These are phyloP conservation scores for Tribolium castaneum DNA, from an alignment of 1,140 invertebrate genomes.

Conservation along the genomic window DNA sequence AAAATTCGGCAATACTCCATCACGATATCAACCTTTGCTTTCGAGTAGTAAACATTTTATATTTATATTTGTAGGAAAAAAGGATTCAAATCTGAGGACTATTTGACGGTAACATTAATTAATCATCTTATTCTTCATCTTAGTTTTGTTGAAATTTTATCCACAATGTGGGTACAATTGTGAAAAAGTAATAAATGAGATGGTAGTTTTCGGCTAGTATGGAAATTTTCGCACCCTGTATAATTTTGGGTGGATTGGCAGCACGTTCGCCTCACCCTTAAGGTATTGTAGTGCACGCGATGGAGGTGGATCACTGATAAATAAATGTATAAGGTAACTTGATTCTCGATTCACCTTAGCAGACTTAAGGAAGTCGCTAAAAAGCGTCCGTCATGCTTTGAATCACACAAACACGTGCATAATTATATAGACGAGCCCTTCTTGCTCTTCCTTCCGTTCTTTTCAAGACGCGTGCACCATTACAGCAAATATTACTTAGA, in stretches of 20 bases:
- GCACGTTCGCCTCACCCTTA: slow-evolving; percentile 25
- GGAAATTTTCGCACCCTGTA: too few species aligned
- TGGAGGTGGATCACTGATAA: slow-evolving; percentile 38
- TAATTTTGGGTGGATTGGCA: neutral
- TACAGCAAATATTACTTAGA: slow-evolving; percentile 8
- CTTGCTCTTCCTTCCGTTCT: slow-evolving; percentile 44
- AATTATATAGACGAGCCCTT: slow-evolving; percentile 40
- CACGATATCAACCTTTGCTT: too few species aligned
- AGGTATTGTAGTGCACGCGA: slow-evolving; percentile 36
- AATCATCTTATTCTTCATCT: too few species aligned
- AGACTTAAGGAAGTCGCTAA: slow-evolving; percentile 44
- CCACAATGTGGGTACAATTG: too few species aligned
- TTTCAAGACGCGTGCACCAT: slow-evolving; percentile 46
- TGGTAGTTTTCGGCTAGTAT: too few species aligned
- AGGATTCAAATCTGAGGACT: too few species aligned
- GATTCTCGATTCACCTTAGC: slow-evolving; percentile 31
- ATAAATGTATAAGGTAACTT: slow-evolving; percentile 32
- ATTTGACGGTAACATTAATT: too few species aligned
- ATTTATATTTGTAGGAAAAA: too few species aligned
- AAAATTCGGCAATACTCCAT: too few species aligned
- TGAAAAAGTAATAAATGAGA: too few species aligned
- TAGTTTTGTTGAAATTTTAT: too few species aligned
- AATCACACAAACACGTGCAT: slow-evolving; percentile 47
- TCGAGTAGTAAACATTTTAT: too few species aligned
- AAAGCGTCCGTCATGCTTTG: slow-evolving; percentile 47